A percentile compares a stretch with the other conserved stretches of the same genome.
Evolutionary conservation across 2,113 vertebrate species (phyloP).

Genomic region (Indicator indicator): DNA sequence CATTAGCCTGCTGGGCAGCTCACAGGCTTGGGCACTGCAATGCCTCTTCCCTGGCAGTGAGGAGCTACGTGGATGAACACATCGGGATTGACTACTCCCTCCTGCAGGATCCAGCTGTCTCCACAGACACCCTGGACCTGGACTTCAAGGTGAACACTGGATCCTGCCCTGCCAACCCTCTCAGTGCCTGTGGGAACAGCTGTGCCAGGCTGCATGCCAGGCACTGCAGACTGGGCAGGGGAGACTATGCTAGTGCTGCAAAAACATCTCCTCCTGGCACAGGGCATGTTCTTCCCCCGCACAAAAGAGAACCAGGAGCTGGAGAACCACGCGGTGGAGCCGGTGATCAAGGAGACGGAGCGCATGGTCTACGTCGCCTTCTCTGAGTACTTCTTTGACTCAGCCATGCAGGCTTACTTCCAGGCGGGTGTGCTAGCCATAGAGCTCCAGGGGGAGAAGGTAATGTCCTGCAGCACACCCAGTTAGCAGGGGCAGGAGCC

Average conservation of each 20-base stretch:
- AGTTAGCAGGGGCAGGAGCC: accelerated
- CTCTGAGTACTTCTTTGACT: constrained; percentile 95
- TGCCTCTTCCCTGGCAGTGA: constrained; percentile 70
- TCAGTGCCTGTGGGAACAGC: neutral
- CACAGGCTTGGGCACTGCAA: neutral
- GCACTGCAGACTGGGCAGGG: accelerated
- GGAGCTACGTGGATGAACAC: constrained; percentile 81
- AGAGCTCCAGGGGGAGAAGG: constrained; percentile 84
- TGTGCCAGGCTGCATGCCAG: accelerated
- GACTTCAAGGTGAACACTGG: constrained; percentile 85
- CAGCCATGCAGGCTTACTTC: constrained; percentile 89
- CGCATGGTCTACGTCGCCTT: constrained; percentile 93
- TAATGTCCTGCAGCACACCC: neutral
- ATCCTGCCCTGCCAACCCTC: neutral
- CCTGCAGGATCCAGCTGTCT: constrained; percentile 83
- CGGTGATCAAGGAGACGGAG: constrained; percentile 83
- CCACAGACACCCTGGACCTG: constrained; percentile 84
- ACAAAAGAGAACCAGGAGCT: constrained; percentile 69
- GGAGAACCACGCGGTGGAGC: constrained; percentile 82
- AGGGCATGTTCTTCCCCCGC: constrained; percentile 93
- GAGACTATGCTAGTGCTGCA: accelerated
- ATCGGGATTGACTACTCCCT: constrained; percentile 96
- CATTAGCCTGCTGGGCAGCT: neutral
- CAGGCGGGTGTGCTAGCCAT: constrained; percentile 82
- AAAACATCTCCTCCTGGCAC: neutral